Evolutionary conservation across 2,888 invertebrate genomes (phyloP).

Genomic region (Aphrophora alni): DNA sequence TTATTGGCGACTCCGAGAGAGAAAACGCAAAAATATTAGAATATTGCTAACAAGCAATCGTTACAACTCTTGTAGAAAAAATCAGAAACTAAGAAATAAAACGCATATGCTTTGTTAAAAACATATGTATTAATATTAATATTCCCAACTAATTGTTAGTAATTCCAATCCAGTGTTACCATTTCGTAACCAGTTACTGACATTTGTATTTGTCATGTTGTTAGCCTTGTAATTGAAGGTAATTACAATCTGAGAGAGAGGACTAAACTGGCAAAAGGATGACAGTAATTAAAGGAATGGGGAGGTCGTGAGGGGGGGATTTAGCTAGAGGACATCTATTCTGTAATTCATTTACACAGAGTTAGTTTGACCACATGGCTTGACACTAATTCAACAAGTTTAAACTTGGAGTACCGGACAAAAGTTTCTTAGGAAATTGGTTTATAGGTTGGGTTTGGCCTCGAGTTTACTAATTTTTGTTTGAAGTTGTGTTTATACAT

Average conservation of each 20-base stretch:
- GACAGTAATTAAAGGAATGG: neutral
- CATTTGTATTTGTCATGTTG: neutral
- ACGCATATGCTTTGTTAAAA: too few relatives aligned
- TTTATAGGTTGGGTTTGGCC: neutral
- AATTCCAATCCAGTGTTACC: neutral
- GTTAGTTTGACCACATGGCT: neutral
- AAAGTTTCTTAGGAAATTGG: neutral
- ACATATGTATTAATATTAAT: too few relatives aligned
- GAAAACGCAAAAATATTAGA: too few relatives aligned
- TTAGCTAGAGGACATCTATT: neutral
- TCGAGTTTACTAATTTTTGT: too few relatives aligned
- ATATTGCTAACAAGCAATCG: too few relatives aligned
- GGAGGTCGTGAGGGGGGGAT: too few relatives aligned
- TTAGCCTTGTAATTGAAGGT: neutral
- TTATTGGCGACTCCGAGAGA: too few relatives aligned
- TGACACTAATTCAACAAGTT: constrained; percentile 4
- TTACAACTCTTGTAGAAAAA: too few relatives aligned
- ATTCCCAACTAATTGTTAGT: too few relatives aligned
- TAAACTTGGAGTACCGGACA: neutral
- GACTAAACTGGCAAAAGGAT: neutral
- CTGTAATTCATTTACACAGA: neutral
- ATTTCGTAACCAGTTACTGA: neutral
- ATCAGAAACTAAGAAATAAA: too few relatives aligned
- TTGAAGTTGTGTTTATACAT: too few relatives aligned
- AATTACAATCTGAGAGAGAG: neutral